Evolutionary conservation across 1,140 invertebrate genomes (phyloP).

Genomic region (Epicauta chinensis): DNA sequence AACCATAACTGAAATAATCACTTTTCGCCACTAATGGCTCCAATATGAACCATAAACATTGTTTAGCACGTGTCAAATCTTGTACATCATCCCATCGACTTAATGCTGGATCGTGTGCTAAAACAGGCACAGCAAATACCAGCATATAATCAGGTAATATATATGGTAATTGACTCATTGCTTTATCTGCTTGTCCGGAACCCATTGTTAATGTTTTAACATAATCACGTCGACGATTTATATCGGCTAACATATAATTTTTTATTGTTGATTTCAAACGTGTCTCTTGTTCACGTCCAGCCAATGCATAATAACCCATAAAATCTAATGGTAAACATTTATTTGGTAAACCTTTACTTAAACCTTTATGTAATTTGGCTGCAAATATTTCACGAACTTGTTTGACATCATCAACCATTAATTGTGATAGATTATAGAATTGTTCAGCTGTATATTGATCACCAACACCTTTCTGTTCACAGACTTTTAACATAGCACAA

Average conservation of each 20-base stretch:
- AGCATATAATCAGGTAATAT: conserved; percentile 94
- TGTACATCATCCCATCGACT: conserved; percentile 65
- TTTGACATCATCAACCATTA: conserved; percentile 85
- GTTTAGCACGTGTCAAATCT: conserved; percentile 69
- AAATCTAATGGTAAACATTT: conserved; percentile 92
- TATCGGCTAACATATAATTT: conserved; percentile 76
- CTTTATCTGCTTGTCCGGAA: conserved; percentile 52
- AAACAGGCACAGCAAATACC: conserved; percentile 87
- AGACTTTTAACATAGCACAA: conserved; percentile 92
- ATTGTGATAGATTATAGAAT: conserved; percentile 86
- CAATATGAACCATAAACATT: conserved; percentile 88
- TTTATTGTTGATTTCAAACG: conserved; percentile 36
- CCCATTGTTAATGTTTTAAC: conserved; percentile 69
- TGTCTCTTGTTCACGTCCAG: conserved; percentile 77
- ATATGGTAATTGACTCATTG: conserved; percentile 69
- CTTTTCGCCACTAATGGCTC: conserved; percentile 90
- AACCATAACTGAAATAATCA: conserved; percentile 92
- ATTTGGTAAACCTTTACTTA: conserved; percentile 56
- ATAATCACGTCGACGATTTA: conserved; percentile 85
- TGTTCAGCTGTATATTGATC: conserved; percentile 92
- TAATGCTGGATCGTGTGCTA: conserved; percentile 85
- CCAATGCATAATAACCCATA: conserved; percentile 91
- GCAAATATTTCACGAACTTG: conserved; percentile 89
- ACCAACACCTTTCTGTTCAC: conserved; percentile 91
- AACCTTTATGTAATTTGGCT: conserved; percentile 85